These are phyloP conservation scores for Brienomyrus longianalis DNA, from an alignment of 2,113 vertebrate species.

Conservation along the genomic window DNA sequence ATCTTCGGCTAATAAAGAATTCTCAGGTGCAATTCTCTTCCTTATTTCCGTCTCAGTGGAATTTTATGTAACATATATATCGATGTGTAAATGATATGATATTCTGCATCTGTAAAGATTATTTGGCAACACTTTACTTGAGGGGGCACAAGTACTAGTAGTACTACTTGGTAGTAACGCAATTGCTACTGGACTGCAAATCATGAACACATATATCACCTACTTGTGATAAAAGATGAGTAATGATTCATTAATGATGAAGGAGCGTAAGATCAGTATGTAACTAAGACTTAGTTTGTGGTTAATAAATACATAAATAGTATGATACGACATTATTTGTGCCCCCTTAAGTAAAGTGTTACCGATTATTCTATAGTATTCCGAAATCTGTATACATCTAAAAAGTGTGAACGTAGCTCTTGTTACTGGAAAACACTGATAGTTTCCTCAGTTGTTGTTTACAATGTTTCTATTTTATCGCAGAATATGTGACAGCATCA, in stretches of 20 bases:
- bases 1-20: not conserved
- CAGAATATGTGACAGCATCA: conserved; percentile 91
- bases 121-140: not conserved
- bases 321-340: not conserved
- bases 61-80: not conserved
- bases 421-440: not conserved
- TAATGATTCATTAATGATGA: not conserved
- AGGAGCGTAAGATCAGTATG: not conserved
- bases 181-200: not conserved
- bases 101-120: not conserved
- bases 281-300: not conserved
- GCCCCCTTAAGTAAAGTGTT: not conserved
- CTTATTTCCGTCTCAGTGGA: not conserved
- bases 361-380: not conserved
- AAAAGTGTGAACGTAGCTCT: not conserved
- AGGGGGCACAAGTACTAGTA: not conserved
- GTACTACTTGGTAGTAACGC: not conserved
- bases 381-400: not conserved
- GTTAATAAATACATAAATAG: not conserved
- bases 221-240: not conserved
- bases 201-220: not conserved
- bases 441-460: not conserved
- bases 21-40: not conserved
- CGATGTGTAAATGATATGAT: not conserved
- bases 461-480: conserved; percentile 1